These are phyloP conservation scores for Urocolius indicus DNA, from an alignment of 2,113 vertebrate genomes.

Conservation along the genomic window DNA sequence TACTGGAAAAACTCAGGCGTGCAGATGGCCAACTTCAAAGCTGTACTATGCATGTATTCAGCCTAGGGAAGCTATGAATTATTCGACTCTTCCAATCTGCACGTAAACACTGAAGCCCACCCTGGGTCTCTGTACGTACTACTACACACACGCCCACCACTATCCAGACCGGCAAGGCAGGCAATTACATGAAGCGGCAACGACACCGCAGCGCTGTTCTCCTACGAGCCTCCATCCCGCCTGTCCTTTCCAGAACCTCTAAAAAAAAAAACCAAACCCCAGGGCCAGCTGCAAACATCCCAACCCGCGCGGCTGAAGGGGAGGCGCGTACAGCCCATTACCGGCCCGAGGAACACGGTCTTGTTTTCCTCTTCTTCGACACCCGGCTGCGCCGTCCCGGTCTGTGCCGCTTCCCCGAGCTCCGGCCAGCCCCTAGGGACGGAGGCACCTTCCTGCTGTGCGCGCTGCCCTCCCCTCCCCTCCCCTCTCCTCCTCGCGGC, in stretches of 20 bases:
- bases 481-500: background rate
- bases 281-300: rapidly evolving
- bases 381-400: background rate
- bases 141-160: rapidly evolving
- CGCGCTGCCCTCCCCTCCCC: no score
- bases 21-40: background rate
- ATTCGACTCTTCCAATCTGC: background rate
- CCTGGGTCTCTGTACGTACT: rapidly evolving
- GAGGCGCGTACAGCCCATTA: rapidly evolving
- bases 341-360: background rate
- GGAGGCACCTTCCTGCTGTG: background rate
- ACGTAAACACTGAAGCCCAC: background rate
- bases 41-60: background rate
- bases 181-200: background rate
- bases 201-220: background rate
- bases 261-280: background rate
- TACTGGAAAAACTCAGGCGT: background rate
- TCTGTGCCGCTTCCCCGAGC: background rate
- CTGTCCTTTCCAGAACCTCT: background rate
- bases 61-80: background rate
- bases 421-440: no score
- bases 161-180: rapidly evolving
- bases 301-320: background rate
- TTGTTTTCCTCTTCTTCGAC: background rate
- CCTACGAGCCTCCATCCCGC: rapidly evolving